Evolutionary conservation across 23 tunicate genomes (phyloP), one percentile per base, ranked within the genome.

Genomic region (Pegea sp.): DNA sequence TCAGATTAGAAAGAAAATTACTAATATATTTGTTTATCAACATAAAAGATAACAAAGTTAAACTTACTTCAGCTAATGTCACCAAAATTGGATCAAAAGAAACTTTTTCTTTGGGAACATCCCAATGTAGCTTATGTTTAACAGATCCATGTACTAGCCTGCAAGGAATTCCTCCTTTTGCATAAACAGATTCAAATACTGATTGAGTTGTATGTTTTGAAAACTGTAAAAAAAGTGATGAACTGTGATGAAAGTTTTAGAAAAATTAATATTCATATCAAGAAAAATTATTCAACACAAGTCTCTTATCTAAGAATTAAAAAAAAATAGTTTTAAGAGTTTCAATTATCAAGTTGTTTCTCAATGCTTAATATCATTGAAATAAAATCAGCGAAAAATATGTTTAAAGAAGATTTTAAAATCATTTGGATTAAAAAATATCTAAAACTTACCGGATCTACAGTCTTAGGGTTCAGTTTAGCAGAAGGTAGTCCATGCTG

Each of bases 121-220:
- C 77, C 77, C 77, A 71, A 34, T 60, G 56, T 23, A 71, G 30
- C 46, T 71, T 71, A 38, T 71, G 77, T 25, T 62, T 62, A 19
- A 71, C 77, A 30, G 77, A 71, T 5, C 77, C 77, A 71, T 71
- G 77, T 22, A 54, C 69, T 22, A 71, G 63, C 16, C 77, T 58
- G 32, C 77, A 71, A 42, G 77, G 77, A 2, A 71, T 55, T 7
- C 69, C 77, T 30, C 77, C 77, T 62, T 63, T 54, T 3, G 68
- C 49, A 55, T 71, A 71, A 4, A 62, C 68, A n/a, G 68, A 20
- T 62, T 71, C 77, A 62, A 71, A 71, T 1, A 65, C 77, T 29
- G 61, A 32, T 29, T 62, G 68, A 7, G 77, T 57, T 33, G 77
- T 20, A 34, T 52, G 62, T 31, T 57, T 57, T 18, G 73, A 56